Conservation (phyloP, 2,113 vertebrate genomes). For the Scomber japonicus region DNA sequence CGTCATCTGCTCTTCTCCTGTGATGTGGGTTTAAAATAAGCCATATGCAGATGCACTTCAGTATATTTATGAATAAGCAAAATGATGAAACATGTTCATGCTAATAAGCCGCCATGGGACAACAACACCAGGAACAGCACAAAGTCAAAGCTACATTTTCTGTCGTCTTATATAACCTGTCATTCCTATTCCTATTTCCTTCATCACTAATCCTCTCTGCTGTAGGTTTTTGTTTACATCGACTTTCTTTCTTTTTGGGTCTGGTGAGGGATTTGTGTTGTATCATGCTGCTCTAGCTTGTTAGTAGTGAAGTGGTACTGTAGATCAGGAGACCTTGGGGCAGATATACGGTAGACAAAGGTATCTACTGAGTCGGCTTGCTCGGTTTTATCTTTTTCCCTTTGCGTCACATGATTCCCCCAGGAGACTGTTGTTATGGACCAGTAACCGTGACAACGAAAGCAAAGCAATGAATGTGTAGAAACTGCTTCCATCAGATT, state of each 20-base stretch:
- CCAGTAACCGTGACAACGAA: constrained; percentile 67
- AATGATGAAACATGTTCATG: constrained; percentile 53
- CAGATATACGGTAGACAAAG: neutral
- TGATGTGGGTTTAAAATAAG: constrained; percentile 31
- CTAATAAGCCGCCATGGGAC: constrained; percentile 63
- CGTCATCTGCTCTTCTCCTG: constrained; percentile 9
- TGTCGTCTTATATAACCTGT: constrained; percentile 3
- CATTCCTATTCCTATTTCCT: neutral
- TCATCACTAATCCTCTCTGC: constrained; percentile 11
- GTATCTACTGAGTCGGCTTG: neutral
- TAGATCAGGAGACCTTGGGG: neutral
- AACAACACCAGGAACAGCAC: constrained; percentile 32
- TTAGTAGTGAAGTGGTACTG: neutral
- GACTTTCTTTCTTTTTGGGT: neutral
- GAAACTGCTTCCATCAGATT: constrained; percentile 26
- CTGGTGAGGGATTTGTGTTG: neutral
- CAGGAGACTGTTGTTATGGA: constrained; percentile 73
- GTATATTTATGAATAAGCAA: constrained; percentile 62
- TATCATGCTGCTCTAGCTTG: neutral
- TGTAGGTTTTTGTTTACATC: constrained; percentile 24
- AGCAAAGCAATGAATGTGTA: constrained; percentile 33
- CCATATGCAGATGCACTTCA: constrained; percentile 37
- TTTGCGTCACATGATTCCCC: constrained; percentile 58
- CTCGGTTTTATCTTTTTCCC: constrained; percentile 12
- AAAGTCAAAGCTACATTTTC: constrained; percentile 37